A percentile compares a stretch with the other conserved stretches of the same genome.
Conservation (phyloP, 2,888 invertebrate genomes). For the Tenthredo livida region DNA sequence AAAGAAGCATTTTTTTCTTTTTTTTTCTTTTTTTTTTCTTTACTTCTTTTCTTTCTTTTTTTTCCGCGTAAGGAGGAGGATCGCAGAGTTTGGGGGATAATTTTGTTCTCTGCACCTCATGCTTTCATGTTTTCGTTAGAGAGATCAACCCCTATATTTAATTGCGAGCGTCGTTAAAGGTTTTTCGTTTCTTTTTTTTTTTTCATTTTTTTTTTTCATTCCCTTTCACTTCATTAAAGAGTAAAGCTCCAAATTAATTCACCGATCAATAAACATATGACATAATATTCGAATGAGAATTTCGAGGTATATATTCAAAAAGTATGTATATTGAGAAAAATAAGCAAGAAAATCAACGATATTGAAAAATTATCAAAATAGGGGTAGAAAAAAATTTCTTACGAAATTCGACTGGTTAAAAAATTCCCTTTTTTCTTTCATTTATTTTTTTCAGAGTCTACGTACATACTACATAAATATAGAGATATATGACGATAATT, state of each 20-base stretch:
- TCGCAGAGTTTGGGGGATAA: not conserved
- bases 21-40: not conserved
- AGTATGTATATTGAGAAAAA: too few species aligned
- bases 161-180: not conserved
- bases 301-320: too few species aligned
- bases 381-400: too few species aligned
- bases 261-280: not conserved
- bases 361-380: too few species aligned
- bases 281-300: not conserved
- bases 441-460: too few species aligned
- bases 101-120: not conserved
- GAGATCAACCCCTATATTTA: conserved; percentile 5
- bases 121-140: conserved; percentile 8
- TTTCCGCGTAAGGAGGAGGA: not conserved
- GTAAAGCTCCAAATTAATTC: not conserved
- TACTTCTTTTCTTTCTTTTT: not conserved
- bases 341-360: too few species aligned
- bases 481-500: too few species aligned
- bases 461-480: too few species aligned
- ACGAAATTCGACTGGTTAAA: too few species aligned
- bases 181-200: not conserved
- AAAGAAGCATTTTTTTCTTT: not conserved
- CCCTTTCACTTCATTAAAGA: not conserved
- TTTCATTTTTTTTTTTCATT: not conserved
- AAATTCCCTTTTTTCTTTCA: too few species aligned